Percentiles rank a stretch among this genome's conserved stretches.
These are phyloP conservation scores for Gephyroberyx darwinii DNA, from an alignment of 2,797 vertebrate genomes.

Conservation along the genomic window DNA sequence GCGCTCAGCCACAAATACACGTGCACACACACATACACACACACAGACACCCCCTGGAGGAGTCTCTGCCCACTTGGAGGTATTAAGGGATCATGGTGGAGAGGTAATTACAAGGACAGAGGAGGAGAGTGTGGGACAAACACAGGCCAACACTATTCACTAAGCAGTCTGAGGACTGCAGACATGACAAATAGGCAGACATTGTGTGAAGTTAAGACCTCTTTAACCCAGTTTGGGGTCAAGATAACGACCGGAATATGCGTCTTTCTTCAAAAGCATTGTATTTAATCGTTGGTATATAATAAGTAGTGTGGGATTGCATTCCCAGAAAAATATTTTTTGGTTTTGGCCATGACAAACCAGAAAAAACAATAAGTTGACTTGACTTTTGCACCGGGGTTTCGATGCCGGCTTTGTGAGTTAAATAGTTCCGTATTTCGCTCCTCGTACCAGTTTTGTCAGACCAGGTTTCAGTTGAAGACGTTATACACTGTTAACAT, in stretches of 20 bases:
- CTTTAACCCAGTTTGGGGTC: constrained; percentile 22
- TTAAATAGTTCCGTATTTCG: no score
- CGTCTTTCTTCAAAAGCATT: background rate
- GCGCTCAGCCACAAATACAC: constrained; percentile 30
- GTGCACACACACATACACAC: constrained; percentile 11
- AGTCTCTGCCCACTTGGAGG: constrained; percentile 65
- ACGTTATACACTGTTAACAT: no score
- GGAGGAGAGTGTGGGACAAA: constrained; percentile 45
- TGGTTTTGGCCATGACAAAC: no score
- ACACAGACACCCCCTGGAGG: constrained; percentile 47
- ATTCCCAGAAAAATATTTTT: no score
- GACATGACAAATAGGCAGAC: constrained; percentile 26
- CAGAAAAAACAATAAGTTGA: no score
- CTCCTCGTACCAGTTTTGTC: no score
- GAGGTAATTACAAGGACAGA: constrained; percentile 74
- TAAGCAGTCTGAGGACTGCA: constrained; percentile 24
- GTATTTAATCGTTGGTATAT: background rate
- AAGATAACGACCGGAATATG: background rate
- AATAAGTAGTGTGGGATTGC: no score
- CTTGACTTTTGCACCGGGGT: no score
- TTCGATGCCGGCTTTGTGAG: no score
- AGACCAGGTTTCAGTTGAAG: no score
- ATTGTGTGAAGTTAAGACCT: constrained; percentile 21
- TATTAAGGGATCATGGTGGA: constrained; percentile 69
- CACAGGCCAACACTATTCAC: constrained; percentile 36